Conservation (phyloP, 37 sponge, comb jelly and placozoan genomes). For the Haliclona indistincta region DNA sequence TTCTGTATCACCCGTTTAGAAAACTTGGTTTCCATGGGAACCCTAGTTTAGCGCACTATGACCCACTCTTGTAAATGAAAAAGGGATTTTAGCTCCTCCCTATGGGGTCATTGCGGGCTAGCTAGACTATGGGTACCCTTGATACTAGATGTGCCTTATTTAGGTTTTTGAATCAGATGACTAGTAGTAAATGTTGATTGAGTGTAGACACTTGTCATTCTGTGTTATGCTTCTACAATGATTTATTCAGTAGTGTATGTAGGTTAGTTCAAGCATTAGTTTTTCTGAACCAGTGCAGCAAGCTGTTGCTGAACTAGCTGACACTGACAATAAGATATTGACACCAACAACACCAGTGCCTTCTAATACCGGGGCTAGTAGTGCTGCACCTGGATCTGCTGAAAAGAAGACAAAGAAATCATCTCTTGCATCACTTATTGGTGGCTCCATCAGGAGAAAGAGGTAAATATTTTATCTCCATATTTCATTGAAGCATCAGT, state of each 20-base stretch:
- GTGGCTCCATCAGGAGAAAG: conserved; percentile 53
- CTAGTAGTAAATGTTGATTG: no score
- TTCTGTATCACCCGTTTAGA: neutral
- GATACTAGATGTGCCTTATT: neutral
- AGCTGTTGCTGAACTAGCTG: neutral
- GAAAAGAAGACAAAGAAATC: conserved; percentile 23
- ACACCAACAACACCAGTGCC: neutral
- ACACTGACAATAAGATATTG: neutral
- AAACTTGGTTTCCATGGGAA: neutral
- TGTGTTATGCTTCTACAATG: no score
- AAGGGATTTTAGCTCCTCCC: neutral
- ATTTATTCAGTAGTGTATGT: no score
- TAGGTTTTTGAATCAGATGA: no score
- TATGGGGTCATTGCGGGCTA: neutral
- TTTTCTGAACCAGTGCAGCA: no score
- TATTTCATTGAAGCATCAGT: neutral
- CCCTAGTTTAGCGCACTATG: no score
- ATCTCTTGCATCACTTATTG: conserved; percentile 39
- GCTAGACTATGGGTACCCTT: neutral
- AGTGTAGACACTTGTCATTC: neutral
- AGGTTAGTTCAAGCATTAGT: no score
- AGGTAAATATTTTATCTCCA: conserved; percentile 45
- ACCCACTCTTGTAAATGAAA: no score
- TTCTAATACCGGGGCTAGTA: no score
- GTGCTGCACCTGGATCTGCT: neutral